phyloP scores from a whole-genome alignment of 53 echinoderm and acorn worm species.

The Patiria pectinifera region DNA sequence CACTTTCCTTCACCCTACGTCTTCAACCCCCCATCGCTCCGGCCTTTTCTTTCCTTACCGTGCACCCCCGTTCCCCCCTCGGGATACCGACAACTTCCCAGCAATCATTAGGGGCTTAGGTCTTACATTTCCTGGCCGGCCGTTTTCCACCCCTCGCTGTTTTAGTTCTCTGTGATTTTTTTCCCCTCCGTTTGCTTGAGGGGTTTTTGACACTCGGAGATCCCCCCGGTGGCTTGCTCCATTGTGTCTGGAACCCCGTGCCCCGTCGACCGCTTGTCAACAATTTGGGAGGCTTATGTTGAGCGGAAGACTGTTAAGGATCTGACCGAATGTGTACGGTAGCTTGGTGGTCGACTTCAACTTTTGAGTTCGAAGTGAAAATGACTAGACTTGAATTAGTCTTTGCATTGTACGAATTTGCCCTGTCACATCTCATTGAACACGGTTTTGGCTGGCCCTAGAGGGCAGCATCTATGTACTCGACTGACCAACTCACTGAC shows the following conservation, averaged over 20 bases:
- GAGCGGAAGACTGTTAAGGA: not conserved
- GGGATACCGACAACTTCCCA: not conserved
- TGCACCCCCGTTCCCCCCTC: not conserved
- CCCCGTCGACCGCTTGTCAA: conserved; percentile 5
- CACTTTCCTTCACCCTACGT: conserved; percentile 20
- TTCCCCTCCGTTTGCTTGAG: not conserved
- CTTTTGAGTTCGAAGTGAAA: not conserved
- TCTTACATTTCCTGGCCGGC: not conserved
- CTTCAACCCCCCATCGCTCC: conserved; percentile 23
- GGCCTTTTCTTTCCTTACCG: not conserved
- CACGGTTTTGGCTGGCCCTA: no score
- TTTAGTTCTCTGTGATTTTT: not conserved
- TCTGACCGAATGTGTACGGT: not conserved
- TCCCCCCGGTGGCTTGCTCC: not conserved
- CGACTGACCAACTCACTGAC: no score
- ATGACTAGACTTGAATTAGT: no score
- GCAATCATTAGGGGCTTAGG: not conserved
- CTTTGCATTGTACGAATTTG: no score
- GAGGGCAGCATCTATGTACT: no score
- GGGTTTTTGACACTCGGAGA: not conserved
- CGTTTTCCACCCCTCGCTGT: not conserved
- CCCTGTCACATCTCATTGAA: no score
- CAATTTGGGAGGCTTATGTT: not conserved
- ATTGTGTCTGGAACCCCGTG: conserved; percentile 19
- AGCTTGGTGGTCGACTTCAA: not conserved